Conservation (phyloP, 2,888 invertebrate genomes). For the Didymodactylos carnosus region DNA sequence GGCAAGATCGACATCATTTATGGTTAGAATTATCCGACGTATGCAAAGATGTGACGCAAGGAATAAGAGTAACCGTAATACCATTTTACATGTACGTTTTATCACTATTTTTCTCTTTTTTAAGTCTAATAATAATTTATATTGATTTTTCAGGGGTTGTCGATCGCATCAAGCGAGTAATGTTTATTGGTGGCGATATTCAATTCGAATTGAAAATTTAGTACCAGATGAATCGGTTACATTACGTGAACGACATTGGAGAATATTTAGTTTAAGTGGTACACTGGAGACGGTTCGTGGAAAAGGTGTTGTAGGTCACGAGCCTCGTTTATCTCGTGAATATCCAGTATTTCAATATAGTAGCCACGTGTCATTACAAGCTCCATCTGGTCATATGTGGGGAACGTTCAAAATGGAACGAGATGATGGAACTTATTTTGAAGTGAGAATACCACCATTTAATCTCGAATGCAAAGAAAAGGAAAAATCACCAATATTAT, state of each 20-base stretch:
- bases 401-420: constrained; percentile 78
- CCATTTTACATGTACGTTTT: constrained; percentile 52
- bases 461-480: constrained; percentile 76
- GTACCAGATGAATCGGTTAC: constrained; percentile 52
- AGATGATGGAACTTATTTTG: constrained; percentile 85
- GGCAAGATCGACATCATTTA: constrained; percentile 92
- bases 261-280: constrained; percentile 65
- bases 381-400: constrained; percentile 95
- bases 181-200: constrained; percentile 66
- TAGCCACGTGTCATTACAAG: constrained; percentile 84
- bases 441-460: constrained; percentile 89
- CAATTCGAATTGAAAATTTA: constrained; percentile 81
- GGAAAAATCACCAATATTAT: no score
- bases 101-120: background rate
- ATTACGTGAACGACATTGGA: constrained; percentile 85
- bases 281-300: constrained; percentile 75
- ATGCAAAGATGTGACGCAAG: constrained; percentile 86
- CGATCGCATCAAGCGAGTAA: background rate
- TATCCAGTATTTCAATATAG: constrained; percentile 91
- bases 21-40: constrained; percentile 90
- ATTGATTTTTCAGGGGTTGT: background rate
- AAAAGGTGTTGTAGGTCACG: constrained; percentile 81
- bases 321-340: constrained; percentile 66
- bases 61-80: constrained; percentile 82
- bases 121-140: background rate